Evolutionary conservation across 2,888 invertebrate species (phyloP).

Genomic region (Lasioglossum morio): DNA sequence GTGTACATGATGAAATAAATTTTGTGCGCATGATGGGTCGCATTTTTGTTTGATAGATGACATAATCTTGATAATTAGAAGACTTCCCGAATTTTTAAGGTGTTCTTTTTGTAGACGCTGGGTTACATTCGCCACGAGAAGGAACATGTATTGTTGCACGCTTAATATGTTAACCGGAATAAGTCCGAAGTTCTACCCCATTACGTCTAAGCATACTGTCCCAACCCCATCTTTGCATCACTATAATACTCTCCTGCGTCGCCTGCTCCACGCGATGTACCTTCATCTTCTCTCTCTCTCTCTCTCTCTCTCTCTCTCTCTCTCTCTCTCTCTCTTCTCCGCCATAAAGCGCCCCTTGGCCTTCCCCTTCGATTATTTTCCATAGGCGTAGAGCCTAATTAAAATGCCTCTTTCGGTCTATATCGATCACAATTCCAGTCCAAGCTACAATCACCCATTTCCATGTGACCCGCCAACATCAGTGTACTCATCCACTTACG

Average conservation of each 20-base stretch:
- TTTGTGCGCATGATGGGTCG: no score
- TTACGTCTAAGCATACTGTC: constrained; percentile 78
- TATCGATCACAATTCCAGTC: constrained; percentile 20
- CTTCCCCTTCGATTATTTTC: constrained; percentile 78
- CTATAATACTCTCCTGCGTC: constrained; percentile 72
- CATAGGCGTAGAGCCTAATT: constrained; percentile 78
- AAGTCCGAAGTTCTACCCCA: constrained; percentile 79
- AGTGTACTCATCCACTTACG: background rate
- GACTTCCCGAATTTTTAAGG: background rate
- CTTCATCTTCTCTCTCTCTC: constrained; percentile 62
- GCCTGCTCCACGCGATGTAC: constrained; percentile 70
- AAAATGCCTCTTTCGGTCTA: constrained; percentile 51
- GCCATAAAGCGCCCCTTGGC: constrained; percentile 75
- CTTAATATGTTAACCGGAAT: constrained; percentile 78
- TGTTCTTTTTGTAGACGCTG: background rate
- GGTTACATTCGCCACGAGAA: constrained; percentile 1
- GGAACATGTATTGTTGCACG: constrained; percentile 68
- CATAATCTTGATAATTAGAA: background rate
- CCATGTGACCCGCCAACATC: background rate
- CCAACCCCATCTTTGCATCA: constrained; percentile 74
- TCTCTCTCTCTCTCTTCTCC: constrained; percentile 57
- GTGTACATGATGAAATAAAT: background rate
- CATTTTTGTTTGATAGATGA: background rate
- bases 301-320: constrained; percentile 54
- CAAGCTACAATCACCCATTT: background rate